Evolutionary conservation across 1,140 invertebrate genomes (phyloP).

Genomic region (Episyrphus balteatus): DNA sequence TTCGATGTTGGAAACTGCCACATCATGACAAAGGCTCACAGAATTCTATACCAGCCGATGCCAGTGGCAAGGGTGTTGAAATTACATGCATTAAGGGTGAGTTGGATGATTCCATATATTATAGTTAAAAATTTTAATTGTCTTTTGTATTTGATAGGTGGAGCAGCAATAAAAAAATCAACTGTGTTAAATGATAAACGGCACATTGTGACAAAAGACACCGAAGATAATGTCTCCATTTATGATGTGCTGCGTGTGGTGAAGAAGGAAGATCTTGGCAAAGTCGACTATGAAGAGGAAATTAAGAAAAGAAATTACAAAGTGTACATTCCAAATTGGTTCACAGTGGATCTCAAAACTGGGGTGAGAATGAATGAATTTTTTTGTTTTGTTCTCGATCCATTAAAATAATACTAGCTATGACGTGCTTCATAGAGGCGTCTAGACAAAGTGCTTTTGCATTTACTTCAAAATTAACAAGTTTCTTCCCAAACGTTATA

Average conservation of each 20-base stretch:
- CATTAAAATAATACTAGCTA: background rate
- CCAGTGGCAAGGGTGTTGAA: slow-evolving; percentile 18
- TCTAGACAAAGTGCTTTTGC: no score
- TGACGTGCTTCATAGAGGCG: no score
- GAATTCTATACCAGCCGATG: slow-evolving; percentile 23
- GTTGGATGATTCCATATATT: no score
- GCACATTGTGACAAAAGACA: slow-evolving; percentile 94
- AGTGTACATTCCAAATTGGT: slow-evolving; percentile 98
- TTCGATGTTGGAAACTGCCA: slow-evolving; percentile 54
- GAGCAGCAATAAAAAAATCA: slow-evolving; percentile 85
- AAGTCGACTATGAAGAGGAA: slow-evolving; percentile 90
- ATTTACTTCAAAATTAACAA: no score
- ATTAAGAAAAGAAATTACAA: slow-evolving; percentile 85
- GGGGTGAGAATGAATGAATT: slow-evolving; percentile 51
- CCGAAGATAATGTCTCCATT: slow-evolving; percentile 86
- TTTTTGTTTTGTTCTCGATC: background rate
- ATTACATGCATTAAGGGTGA: slow-evolving; percentile 26
- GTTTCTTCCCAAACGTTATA: no score
- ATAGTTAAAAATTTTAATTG: no score
- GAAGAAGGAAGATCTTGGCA: slow-evolving; percentile 86
- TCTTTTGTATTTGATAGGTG: slow-evolving; percentile 52
- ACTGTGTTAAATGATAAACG: slow-evolving; percentile 92
- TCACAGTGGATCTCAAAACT: slow-evolving; percentile 97
- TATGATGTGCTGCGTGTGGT: slow-evolving; percentile 93
- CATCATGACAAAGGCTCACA: slow-evolving; percentile 26